Evolutionary conservation across 2,888 invertebrate genomes (phyloP), one percentile per base, ranked within the genome.

Genomic region (Drosophila barbarae): DNA sequence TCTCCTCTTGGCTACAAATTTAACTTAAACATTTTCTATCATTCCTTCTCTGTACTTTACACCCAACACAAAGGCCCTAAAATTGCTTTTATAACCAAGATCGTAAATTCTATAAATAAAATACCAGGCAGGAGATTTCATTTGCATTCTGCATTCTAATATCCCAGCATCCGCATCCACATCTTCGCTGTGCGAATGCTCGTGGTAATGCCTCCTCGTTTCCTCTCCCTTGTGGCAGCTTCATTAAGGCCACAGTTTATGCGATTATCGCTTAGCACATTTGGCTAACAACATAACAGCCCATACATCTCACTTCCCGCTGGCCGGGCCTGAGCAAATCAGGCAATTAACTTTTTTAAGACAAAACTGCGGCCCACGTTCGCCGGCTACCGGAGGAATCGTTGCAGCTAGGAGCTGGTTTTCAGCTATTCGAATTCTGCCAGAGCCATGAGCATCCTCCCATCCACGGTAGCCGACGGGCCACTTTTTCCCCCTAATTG

Each of bases 401-500:
- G 58, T 42, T 10, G 26, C 42, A 39, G 35, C 41, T 23, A 41
- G 34, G 49, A 39, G 42, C 41, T 23, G 46, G 41, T 79, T 77
- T 79, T 69, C 34, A 74, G 74, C 77, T 79, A 77, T 77, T 77
- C 55, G 60, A 72, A 79, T 79, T 58, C 47, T 58, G 26, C 44
- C 41, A 21, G 28, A 76, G 79, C 51, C 36, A 66, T 53, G 26
- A 26, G 26, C 26, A 13, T 47, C 42, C 47, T 49, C 61, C 2
- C 51, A 13, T 47, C 36, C 41, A 36, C 84, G 70, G 84, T 77
- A 84, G 84, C 82, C 75, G 70, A 82, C 66, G 72, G 78, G 77
- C 65, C 67, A 63, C 76, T 78, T 82, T 74, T 77, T 72, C 74
- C 76, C 64, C 80, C 77, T 82, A 84, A 84, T 84, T 84, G 82